Evolutionary conservation across 2,888 invertebrate genomes (phyloP).

Genomic region (Cenopis cana): DNA sequence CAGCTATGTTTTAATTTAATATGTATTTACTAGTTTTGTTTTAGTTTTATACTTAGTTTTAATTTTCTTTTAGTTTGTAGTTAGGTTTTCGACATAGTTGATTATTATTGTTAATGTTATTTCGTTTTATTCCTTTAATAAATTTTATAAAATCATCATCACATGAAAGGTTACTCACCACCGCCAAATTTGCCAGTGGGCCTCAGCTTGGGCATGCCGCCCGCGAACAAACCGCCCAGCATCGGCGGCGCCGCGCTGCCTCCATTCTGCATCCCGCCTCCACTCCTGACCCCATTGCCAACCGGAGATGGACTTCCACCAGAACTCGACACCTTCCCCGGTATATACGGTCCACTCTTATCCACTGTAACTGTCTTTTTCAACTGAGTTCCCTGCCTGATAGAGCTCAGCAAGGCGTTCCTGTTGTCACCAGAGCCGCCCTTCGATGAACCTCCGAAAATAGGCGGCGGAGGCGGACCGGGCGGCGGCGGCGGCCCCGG

Average conservation of each 20-base stretch:
- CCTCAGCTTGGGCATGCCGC: slow-evolving; percentile 92
- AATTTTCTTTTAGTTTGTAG: too few species aligned
- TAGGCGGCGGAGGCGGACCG: slow-evolving; percentile 84
- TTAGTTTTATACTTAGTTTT: too few species aligned
- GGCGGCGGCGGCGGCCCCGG: slow-evolving; percentile 88
- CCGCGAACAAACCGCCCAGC: slow-evolving; percentile 91
- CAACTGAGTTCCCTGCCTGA: slow-evolving; percentile 91
- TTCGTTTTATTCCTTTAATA: too few species aligned
- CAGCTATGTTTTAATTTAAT: too few species aligned
- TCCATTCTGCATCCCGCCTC: slow-evolving; percentile 70
- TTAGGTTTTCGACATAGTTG: too few species aligned
- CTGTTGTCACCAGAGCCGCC: slow-evolving; percentile 85
- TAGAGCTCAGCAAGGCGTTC: slow-evolving; percentile 91
- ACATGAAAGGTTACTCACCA: slow-evolving; percentile 49
- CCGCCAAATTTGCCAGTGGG: slow-evolving; percentile 87
- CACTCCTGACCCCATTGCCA: slow-evolving; percentile 68
- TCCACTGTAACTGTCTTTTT: slow-evolving; percentile 96
- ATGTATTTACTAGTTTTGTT: too few species aligned
- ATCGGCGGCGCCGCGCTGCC: slow-evolving; percentile 68
- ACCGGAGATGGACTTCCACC: slow-evolving; percentile 60
- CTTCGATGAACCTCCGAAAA: slow-evolving; percentile 76
- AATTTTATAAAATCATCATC: too few species aligned
- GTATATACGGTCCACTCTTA: slow-evolving; percentile 92
- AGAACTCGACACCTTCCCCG: slow-evolving; percentile 84
- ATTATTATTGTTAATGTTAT: too few species aligned